phyloP scores from a whole-genome alignment of 2,888 invertebrate species.

The Dioctria rufipes region DNA sequence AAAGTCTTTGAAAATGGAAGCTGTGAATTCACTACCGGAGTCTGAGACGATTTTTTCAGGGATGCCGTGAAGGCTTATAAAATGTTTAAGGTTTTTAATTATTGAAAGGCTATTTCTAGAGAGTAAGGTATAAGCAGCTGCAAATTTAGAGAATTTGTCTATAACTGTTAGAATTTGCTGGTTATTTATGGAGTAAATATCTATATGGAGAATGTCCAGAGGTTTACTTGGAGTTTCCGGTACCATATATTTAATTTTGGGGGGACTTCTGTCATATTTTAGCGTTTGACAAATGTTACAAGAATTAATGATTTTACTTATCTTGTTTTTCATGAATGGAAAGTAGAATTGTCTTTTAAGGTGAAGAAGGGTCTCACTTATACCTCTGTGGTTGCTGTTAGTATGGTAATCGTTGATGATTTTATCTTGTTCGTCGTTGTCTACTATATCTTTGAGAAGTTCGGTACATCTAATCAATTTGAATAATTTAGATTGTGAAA shows the following conservation, averaged over 20 bases:
- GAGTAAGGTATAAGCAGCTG: constrained; percentile 48
- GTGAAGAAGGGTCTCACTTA: constrained; percentile 51
- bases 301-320: constrained; percentile 50
- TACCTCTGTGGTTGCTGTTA: constrained; percentile 55
- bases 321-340: constrained; percentile 55
- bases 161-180: constrained; percentile 52
- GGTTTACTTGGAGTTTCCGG: constrained; percentile 59
- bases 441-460: constrained; percentile 20
- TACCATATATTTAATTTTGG: constrained; percentile 56
- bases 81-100: constrained; percentile 37
- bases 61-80: background rate
- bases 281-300: constrained; percentile 49
- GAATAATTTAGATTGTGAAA: constrained; percentile 51
- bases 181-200: constrained; percentile 56
- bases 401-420: constrained; percentile 46
- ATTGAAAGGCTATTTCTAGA: constrained; percentile 33
- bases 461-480: constrained; percentile 40
- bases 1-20: constrained; percentile 48
- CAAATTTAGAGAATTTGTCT: background rate
- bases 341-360: constrained; percentile 54
- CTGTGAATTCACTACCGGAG: constrained; percentile 38
- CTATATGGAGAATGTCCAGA: constrained; percentile 57
- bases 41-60: too few relatives aligned
- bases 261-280: constrained; percentile 59
- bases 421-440: constrained; percentile 46